A percentile compares a stretch with the other conserved stretches of the same genome.
Conservation (phyloP, 2,797 vertebrate species). For the Peromyscus melanophrys region DNA sequence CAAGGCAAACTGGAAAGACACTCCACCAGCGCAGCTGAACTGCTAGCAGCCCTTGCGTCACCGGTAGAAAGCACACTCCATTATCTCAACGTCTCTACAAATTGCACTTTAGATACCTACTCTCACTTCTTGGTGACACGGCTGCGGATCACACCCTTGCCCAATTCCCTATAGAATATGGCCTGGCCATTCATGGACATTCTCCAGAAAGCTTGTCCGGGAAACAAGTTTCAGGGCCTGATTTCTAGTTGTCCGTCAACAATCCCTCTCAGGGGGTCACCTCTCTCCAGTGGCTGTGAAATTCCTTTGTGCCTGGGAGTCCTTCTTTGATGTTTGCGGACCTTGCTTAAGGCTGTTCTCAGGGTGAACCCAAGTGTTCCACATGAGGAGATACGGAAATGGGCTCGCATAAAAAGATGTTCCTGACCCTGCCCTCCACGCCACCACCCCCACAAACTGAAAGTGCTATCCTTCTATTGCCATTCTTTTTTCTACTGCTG, state of each 20-base stretch:
- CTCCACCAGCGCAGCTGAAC: not conserved
- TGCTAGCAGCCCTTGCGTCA: not conserved
- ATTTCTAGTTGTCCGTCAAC: not conserved
- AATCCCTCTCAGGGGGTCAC: not conserved
- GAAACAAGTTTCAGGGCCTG: not conserved
- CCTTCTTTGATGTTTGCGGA: conserved; percentile 55
- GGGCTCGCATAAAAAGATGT: not conserved
- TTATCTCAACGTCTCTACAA: not conserved
- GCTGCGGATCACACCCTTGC: not conserved
- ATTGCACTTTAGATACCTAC: not conserved
- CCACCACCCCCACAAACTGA: not conserved
- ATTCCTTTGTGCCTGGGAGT: not conserved
- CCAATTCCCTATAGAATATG: not conserved
- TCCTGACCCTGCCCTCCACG: not conserved
- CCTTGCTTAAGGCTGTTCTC: conserved; percentile 65
- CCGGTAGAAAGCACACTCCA: not conserved
- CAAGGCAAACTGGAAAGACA: not conserved
- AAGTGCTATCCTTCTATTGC: not conserved
- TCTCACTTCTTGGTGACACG: not conserved
- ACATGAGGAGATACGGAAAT: conserved; percentile 55
- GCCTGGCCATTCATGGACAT: not conserved
- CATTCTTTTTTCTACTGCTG: not conserved
- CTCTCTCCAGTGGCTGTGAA: not conserved
- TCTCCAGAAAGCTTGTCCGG: not conserved
- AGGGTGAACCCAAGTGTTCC: conserved; percentile 64